A percentile compares a stretch with the other conserved stretches of the same genome.
phyloP scores from a whole-genome alignment of 2,888 invertebrate species.

The Chalcis sispes region DNA sequence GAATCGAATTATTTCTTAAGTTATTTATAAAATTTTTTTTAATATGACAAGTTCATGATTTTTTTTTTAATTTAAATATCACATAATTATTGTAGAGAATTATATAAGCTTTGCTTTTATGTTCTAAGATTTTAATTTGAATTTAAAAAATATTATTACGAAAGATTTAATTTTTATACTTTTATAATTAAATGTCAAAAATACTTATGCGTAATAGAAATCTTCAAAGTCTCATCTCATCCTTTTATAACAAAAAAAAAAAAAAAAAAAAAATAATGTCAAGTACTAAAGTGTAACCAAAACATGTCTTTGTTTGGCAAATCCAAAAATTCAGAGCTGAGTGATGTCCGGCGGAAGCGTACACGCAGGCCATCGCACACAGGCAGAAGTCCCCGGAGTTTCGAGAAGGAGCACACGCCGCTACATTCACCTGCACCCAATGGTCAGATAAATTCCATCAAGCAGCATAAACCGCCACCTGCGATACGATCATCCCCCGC shows the following conservation, averaged over 20 bases:
- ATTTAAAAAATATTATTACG: not conserved
- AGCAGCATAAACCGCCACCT: slow-evolving; percentile 21
- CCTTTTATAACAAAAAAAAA: slow-evolving; percentile 16
- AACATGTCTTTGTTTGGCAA: slow-evolving; percentile 56
- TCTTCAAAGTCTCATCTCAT: slow-evolving; percentile 27
- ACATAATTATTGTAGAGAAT: too few relatives aligned
- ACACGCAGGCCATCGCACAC: slow-evolving; percentile 74
- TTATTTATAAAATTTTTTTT: too few relatives aligned
- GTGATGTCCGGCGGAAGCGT: slow-evolving; percentile 74
- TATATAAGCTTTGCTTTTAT: too few relatives aligned
- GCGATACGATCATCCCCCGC: slow-evolving; percentile 39
- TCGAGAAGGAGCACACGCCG: slow-evolving; percentile 60
- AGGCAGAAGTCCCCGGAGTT: slow-evolving; percentile 70
- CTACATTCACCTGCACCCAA: slow-evolving; percentile 52
- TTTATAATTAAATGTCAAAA: not conserved
- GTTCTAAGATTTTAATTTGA: not conserved
- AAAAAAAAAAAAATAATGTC: slow-evolving; percentile 14
- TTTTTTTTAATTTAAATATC: not conserved
- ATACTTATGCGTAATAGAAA: not conserved
- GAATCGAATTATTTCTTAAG: not conserved
- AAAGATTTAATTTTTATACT: not conserved
- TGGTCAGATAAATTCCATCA: slow-evolving; percentile 17
- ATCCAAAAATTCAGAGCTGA: slow-evolving; percentile 69
- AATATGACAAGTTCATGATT: not conserved
- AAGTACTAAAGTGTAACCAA: slow-evolving; percentile 56